Base-by-base conservation (phyloP, 2,888 invertebrate genomes). In the Drosophila affinis region DNA sequence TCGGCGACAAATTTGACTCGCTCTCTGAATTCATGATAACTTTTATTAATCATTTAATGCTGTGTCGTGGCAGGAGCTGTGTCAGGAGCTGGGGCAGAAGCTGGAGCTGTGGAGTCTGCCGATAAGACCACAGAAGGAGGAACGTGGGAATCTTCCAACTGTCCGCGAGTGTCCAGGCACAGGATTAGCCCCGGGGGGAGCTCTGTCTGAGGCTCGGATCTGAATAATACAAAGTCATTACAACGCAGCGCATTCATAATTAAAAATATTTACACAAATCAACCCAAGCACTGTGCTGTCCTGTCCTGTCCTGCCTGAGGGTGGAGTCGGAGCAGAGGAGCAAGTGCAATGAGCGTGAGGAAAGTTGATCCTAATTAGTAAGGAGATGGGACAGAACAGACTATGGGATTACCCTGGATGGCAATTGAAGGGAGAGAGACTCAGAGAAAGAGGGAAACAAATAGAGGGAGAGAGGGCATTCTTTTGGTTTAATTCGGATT, bases 31-130 rank as follows among this genome's bases (percentile, higher is more conserved):
- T 21, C 51, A 61, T 74, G 65, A 72, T 61, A 70, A 72, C 58
- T 73, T 87, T 82, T 85, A 86, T 86, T 87, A 85, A 85, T 87
- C 87, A 71, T 82, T 80, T 85, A 85, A 85, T 73, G 75, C 81
- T 12, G 45, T 18, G 32, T 56, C 18, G 14, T 55, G 54, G 53
- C 56, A 61, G 58, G 52, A 54, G 52, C 39, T 46, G 59, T n/a
- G 49, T 1, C 18, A 18, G 18, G 18, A 21, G 21, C 21, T 21
- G 21, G 21, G 21, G 21, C 2, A 44, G 70, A 77, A 79, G 76
- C 61, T 53, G 45, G 49, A 54, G 61, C 54, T 21, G 39, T 7
- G 48, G n/a, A 14, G n/a, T n/a, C 39, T 54, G 39, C 44, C 57
- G 76, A 68, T 71, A 69, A 72, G 65, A 39, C 39, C n/a, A 14